phyloP scores from a whole-genome alignment of 2,888 invertebrate genomes.

The Dinocampus coccinellae region DNA sequence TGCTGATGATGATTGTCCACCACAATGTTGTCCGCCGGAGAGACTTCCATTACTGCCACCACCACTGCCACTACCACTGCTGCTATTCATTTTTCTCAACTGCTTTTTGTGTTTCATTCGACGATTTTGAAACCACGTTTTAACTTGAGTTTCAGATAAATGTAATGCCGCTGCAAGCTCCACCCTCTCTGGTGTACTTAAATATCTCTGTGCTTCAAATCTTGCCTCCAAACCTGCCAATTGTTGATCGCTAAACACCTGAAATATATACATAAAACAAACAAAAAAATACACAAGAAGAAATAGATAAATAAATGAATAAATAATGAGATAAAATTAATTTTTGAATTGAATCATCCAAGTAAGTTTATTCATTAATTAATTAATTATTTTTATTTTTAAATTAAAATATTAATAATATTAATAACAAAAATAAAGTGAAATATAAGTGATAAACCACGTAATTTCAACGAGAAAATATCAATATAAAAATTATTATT shows the following conservation, averaged over 20 bases:
- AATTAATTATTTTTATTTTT: too few relatives aligned
- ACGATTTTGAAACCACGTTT: slow-evolving; percentile 98
- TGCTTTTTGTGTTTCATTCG: slow-evolving; percentile 98
- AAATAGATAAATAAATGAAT: not conserved
- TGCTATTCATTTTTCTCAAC: slow-evolving; percentile 77
- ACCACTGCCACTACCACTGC: slow-evolving; percentile 40
- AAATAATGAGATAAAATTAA: too few relatives aligned
- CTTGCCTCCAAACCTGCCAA: slow-evolving; percentile 90
- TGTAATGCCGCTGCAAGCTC: slow-evolving; percentile 93
- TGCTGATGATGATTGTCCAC: slow-evolving; percentile 55
- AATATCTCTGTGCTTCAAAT: slow-evolving; percentile 94
- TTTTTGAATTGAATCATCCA: too few relatives aligned
- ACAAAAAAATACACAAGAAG: not conserved
- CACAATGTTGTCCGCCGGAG: slow-evolving; percentile 55
- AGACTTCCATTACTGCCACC: slow-evolving; percentile 43
- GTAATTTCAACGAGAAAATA: not conserved
- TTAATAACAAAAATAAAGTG: too few relatives aligned
- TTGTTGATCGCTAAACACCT: slow-evolving; percentile 83
- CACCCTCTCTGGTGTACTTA: slow-evolving; percentile 96
- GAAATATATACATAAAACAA: not conserved
- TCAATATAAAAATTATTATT: not conserved
- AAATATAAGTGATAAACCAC: too few relatives aligned
- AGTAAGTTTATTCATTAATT: not conserved
- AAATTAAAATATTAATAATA: too few relatives aligned
- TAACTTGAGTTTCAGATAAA: slow-evolving; percentile 95